Evolutionary conservation across 2,113 vertebrate genomes (phyloP).

Genomic region (Halichoeres trimaculatus): DNA sequence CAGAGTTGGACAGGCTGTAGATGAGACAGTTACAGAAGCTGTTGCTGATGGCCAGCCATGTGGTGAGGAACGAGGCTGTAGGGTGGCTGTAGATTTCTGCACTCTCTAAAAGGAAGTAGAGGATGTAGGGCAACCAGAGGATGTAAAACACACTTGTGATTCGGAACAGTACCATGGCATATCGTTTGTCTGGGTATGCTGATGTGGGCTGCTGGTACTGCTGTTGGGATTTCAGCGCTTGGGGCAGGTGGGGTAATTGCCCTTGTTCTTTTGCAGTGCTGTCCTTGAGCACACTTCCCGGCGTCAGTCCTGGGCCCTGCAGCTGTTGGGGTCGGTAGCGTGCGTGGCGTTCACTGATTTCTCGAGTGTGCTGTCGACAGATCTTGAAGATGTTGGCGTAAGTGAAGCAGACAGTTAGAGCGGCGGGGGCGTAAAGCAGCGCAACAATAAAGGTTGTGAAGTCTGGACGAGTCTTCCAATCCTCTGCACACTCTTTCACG

Average conservation of each 20-base stretch:
- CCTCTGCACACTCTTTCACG: slow-evolving; percentile 90
- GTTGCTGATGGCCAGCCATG: slow-evolving; percentile 99
- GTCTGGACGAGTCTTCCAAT: slow-evolving; percentile 90
- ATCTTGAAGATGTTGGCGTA: slow-evolving; percentile 99
- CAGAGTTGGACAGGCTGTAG: slow-evolving; percentile 98
- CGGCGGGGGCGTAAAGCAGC: slow-evolving; percentile 93
- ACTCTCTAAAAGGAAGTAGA: slow-evolving; percentile 97
- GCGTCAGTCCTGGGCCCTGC: slow-evolving; percentile 34
- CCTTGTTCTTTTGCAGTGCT: slow-evolving; percentile 80
- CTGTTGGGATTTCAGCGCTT: slow-evolving; percentile 37
- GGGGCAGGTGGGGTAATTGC: slow-evolving; percentile 49
- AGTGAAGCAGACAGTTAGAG: slow-evolving; percentile 94
- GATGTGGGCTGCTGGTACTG: slow-evolving; percentile 76
- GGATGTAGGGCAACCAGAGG: slow-evolving; percentile 97
- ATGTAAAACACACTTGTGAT: slow-evolving; percentile 99
- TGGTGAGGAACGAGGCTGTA: slow-evolving; percentile 93
- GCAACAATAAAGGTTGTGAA: slow-evolving; percentile 95
- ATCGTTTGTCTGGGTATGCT: slow-evolving; percentile 91
- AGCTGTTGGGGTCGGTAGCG: slow-evolving; percentile 91
- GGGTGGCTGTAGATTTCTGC: slow-evolving; percentile 89
- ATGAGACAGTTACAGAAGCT: slow-evolving; percentile 99
- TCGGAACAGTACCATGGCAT: slow-evolving; percentile 95
- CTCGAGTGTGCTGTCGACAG: slow-evolving; percentile 96
- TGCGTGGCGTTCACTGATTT: slow-evolving; percentile 93
- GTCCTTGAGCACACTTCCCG: slow-evolving; percentile 53